These are phyloP conservation scores for Pantherophis vulpinus DNA, from an alignment of 2,797 vertebrate species.

Conservation along the genomic window DNA sequence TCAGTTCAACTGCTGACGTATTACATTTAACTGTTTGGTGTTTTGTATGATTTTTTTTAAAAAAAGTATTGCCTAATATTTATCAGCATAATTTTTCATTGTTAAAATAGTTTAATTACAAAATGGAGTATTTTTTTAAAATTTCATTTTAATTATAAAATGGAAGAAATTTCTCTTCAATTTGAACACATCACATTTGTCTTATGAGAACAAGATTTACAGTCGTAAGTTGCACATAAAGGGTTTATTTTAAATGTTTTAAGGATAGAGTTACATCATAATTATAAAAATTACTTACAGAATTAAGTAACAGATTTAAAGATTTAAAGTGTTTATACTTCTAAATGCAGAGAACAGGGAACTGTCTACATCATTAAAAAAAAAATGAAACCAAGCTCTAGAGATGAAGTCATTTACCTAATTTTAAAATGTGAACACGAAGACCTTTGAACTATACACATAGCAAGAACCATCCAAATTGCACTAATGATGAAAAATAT, in stretches of 20 bases:
- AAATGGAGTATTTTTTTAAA: conserved; percentile 39
- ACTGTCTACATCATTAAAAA: conserved; percentile 84
- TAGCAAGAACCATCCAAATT: conserved; percentile 77
- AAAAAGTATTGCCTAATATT: conserved; percentile 26
- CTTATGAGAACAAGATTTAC: conserved; percentile 72
- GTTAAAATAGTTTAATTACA: conserved; percentile 51
- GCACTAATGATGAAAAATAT: conserved; percentile 75
- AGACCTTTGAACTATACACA: conserved; percentile 79
- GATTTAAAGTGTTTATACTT: conserved; percentile 85
- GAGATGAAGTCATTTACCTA: conserved; percentile 79
- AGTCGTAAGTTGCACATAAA: conserved; percentile 82
- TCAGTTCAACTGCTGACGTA: conserved; percentile 8
- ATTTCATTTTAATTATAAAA: conserved; percentile 37
- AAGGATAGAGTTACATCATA: conserved; percentile 88
- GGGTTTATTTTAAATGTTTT: conserved; percentile 88
- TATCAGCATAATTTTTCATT: conserved; percentile 30
- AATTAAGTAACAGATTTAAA: conserved; percentile 77
- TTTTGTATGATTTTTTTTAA: neutral
- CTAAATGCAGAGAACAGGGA: conserved; percentile 87
- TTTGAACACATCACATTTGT: conserved; percentile 59
- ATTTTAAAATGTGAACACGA: conserved; percentile 79
- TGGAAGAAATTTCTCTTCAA: conserved; percentile 45
- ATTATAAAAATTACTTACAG: conserved; percentile 93
- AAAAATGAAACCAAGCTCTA: conserved; percentile 74
- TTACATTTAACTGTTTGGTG: conserved; percentile 2